phyloP scores from a whole-genome alignment of 2,113 vertebrate species.

The Sinocyclocheilus grahami region DNA sequence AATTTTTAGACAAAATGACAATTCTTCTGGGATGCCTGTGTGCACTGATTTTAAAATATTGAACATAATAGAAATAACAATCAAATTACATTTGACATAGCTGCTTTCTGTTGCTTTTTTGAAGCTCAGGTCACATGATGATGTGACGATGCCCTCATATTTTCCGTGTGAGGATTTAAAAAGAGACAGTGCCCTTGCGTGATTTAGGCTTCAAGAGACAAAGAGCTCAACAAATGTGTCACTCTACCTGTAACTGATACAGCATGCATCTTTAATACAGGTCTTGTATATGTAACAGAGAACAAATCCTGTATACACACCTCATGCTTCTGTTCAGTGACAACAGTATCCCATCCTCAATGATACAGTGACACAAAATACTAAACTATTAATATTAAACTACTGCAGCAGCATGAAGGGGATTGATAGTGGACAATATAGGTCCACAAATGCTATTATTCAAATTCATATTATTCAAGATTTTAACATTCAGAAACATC shows the following conservation, averaged over 20 bases:
- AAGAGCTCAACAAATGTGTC: conserved; percentile 31
- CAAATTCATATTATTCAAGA: too few relatives aligned
- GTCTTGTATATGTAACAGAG: conserved; percentile 32
- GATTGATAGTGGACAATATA: not conserved
- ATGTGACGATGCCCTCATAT: not conserved
- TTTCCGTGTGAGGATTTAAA: not conserved
- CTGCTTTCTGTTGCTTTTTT: too few relatives aligned
- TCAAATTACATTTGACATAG: not conserved
- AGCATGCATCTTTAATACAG: conserved; percentile 42
- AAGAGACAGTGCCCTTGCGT: not conserved
- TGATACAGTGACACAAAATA: conserved; percentile 10
- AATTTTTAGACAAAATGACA: not conserved
- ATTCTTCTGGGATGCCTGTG: not conserved
- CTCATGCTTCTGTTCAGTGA: conserved; percentile 22
- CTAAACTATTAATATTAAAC: conserved; percentile 7
- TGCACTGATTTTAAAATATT: too few relatives aligned
- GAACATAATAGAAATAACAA: not conserved
- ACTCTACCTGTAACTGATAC: conserved; percentile 28
- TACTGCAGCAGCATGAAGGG: not conserved
- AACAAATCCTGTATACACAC: conserved; percentile 49
- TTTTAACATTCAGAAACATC: too few relatives aligned
- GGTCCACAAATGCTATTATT: not conserved
- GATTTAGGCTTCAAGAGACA: conserved; percentile 38
- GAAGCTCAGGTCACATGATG: too few relatives aligned
- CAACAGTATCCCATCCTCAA: not conserved